Evolutionary conservation across 2,888 invertebrate species (phyloP).

Genomic region (Idaea aversata): DNA sequence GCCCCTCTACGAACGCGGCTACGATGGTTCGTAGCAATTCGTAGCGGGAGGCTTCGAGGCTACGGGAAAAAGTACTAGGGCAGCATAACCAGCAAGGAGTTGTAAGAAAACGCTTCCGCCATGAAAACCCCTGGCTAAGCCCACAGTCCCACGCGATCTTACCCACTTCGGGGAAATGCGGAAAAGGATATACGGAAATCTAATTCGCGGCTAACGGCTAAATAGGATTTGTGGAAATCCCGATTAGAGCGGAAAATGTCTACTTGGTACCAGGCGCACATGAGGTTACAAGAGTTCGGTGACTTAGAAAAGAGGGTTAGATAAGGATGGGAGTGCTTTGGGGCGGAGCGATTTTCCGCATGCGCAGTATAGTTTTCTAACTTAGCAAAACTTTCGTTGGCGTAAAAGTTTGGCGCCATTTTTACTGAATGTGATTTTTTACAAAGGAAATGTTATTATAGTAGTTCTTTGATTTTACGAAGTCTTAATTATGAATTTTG

Average conservation of each 20-base stretch:
- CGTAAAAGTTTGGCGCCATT: not conserved
- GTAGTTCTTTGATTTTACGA: no score
- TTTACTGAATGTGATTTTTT: no score
- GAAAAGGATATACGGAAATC: constrained; percentile 53
- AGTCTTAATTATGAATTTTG: no score
- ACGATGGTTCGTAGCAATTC: constrained; percentile 5
- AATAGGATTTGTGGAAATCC: constrained; percentile 72
- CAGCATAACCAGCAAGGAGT: constrained; percentile 38
- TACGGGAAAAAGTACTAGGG: constrained; percentile 53
- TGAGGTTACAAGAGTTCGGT: constrained; percentile 26
- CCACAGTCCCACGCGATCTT: constrained; percentile 24
- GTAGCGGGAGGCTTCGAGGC: constrained; percentile 40
- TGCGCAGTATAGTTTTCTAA: constrained; percentile 25
- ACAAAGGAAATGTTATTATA: no score
- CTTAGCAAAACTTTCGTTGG: not conserved
- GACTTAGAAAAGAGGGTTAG: constrained; percentile 38
- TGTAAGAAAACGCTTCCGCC: constrained; percentile 20
- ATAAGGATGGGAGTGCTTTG: constrained; percentile 46
- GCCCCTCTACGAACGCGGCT: constrained; percentile 1
- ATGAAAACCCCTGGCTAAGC: constrained; percentile 24
- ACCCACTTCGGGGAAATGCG: constrained; percentile 18
- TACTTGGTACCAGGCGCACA: constrained; percentile 68
- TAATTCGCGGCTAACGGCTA: constrained; percentile 59
- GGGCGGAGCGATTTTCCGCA: constrained; percentile 49
- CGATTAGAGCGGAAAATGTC: constrained; percentile 80